Evolutionary conservation across 2,113 vertebrate species (phyloP), one percentile per base, ranked within the genome.

Genomic region (Misgurnus anguillicaudatus): DNA sequence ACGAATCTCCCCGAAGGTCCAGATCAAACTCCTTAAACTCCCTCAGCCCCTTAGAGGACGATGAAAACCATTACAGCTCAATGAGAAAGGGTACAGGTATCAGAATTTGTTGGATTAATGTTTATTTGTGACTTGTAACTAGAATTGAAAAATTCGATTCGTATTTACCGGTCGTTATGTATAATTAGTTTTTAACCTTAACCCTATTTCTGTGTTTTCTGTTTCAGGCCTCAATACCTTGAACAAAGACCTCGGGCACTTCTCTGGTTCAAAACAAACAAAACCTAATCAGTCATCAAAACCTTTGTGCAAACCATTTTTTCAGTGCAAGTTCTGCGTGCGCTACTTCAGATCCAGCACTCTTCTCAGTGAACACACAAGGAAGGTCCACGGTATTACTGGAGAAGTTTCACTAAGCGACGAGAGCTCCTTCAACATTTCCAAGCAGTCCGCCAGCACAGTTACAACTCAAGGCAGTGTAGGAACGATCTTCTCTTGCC

Each of bases 301-400:
- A 92, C 88, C 93, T 89, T 91, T 90, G 88, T 89, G 91, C 84
- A 95, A 94, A 89, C 95, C 93, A 64, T 99, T 98, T 94, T 98
- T 97, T 87, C 97, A 99, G 87, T 99, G 98, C 94, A 98, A 97
- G 88, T 98, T 96, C 90, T 99, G 98, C 80, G 92, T 99, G 86
- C 98, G 96, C 87, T 99, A 98, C 90, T 99, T 99, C 91, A 94
- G 96, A 90, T 98, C 98, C 21, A 97, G 98, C 94, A 95, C 95
- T 74, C 95, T 99, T 84, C 94, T 99, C 83, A 94, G 92, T 83
- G 97, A 98, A 86, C 98, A 99, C 86, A 95, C 95, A 19, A 95
- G 94, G 79, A 99, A 98, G 85, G 94, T 98, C 86, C 98, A 99
- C 76, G 93, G 94, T 66, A 70, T 87, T 16, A 53, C 62, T 64